A percentile compares a stretch with the other conserved stretches of the same genome.
Evolutionary conservation across 1,140 invertebrate species (phyloP).

Genomic region (Bactericera cockerelli): DNA sequence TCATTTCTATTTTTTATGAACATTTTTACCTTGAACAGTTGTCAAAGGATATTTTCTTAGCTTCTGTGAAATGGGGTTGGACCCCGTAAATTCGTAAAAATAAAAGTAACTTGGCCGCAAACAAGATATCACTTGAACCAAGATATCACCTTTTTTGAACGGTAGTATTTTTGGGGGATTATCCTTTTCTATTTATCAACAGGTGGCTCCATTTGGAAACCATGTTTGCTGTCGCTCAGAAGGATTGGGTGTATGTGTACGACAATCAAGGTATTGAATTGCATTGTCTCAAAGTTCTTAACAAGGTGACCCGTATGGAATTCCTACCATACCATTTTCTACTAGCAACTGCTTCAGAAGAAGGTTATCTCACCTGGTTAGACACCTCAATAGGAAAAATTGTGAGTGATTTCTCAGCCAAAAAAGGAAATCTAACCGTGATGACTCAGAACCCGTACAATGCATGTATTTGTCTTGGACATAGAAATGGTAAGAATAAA

Average conservation of each 20-base stretch:
- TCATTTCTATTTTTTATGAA: too few species aligned
- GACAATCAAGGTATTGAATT: slow-evolving; percentile 93
- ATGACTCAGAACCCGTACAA: slow-evolving; percentile 94
- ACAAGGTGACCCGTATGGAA: slow-evolving; percentile 65
- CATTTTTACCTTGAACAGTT: too few species aligned
- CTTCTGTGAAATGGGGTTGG: too few species aligned
- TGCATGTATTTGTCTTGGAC: slow-evolving; percentile 79
- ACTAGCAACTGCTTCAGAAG: slow-evolving; percentile 65
- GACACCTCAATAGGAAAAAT: slow-evolving; percentile 90
- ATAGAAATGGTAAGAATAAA: slow-evolving; percentile 61
- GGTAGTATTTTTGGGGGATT: too few species aligned
- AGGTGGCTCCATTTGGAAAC: slow-evolving; percentile 91
- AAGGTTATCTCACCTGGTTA: slow-evolving; percentile 75
- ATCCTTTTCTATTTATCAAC: too few species aligned
- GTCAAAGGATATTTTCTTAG: too few species aligned
- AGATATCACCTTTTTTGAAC: too few species aligned
- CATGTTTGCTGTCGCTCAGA: slow-evolving; percentile 95
- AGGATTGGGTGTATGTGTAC: slow-evolving; percentile 92
- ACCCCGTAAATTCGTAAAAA: too few species aligned
- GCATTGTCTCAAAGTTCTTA: slow-evolving; percentile 83
- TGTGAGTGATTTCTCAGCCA: slow-evolving; percentile 56
- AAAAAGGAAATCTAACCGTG: slow-evolving; percentile 53
- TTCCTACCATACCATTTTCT: slow-evolving; percentile 98
- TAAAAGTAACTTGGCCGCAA: too few species aligned
- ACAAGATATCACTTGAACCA: too few species aligned